Evolutionary conservation across 30 jellyfish, hydroid and myxozoan genomes (phyloP), one percentile per base, ranked within the genome.

Genomic region (Aurelia sp.): DNA sequence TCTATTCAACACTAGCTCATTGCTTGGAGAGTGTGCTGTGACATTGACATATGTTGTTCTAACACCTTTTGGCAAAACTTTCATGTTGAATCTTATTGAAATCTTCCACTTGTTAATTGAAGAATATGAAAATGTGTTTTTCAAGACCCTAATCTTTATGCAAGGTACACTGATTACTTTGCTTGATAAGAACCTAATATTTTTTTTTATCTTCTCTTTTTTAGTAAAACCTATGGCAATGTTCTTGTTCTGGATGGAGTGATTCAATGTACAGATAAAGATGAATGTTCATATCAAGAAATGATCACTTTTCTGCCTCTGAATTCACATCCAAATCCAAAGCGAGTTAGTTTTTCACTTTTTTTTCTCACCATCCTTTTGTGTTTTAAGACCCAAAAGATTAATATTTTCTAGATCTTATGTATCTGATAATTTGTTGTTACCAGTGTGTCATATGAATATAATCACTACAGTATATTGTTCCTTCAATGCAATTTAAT

Each of bases 201-300:
- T 13, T 40, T 0, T 0, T 13, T 47, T 9, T 38, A 13, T 57
- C 41, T 75, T 12, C 0, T 7, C 59, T 11, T 27, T 17, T 63
- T n/a, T 41, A 91, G 98, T 72, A 86, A 91, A 44, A 61, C 94
- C 30, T 85, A 85, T 80, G 98, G 98, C 17, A 79, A 72, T 86
- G 98, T 91, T 27, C 82, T 91, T 57, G 98, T 91, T 18, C 85
- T 91, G 31, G 98, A 91, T 81, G 98, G 98, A 24, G 88, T 79
- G 10, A 80, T 91, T n/a, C 95, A 91, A 57, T 85, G 93, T 20
- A 78, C 97, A 1, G 88, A 62, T 19, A 67, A 79, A 60, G 98
- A 91, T 80, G 98, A 91, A 72, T 91, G 90, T 69, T 66, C 97
- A 0, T 91, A 91, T 57, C 97, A 86, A 86, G 98, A 91, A 72